A percentile compares a stretch with the other conserved stretches of the same genome.
These are phyloP conservation scores for Podotricha telesiphe DNA, from an alignment of 2,888 invertebrate genomes.

Conservation along the genomic window DNA sequence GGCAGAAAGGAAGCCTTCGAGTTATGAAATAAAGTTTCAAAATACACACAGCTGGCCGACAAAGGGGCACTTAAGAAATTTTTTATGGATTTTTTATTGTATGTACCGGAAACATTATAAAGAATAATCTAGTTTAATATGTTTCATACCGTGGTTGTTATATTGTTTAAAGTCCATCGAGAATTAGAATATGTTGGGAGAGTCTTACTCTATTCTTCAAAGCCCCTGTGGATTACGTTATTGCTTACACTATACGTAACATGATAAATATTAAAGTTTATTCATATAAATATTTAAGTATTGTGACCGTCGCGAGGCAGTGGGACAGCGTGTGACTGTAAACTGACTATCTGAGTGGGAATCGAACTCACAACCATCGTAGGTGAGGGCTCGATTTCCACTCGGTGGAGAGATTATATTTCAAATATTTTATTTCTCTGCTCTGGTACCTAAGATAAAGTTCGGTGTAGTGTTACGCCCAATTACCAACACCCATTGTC, in stretches of 20 bases:
- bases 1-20: conserved; percentile 32
- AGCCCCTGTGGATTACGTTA: not conserved
- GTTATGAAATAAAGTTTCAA: conserved; percentile 43
- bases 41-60: conserved; percentile 30
- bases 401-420: no score
- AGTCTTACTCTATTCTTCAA: not conserved
- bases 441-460: no score
- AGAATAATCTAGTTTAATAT: conserved; percentile 18
- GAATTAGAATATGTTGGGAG: conserved; percentile 9
- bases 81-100: conserved; percentile 15
- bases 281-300: no score
- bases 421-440: no score
- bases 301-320: no score
- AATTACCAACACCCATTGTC: no score
- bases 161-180: conserved; percentile 16
- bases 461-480: no score
- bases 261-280: no score
- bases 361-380: no score
- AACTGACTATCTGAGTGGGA: no score
- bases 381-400: no score
- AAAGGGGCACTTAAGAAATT: not conserved
- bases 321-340: no score
- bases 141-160: conserved; percentile 4
- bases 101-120: conserved; percentile 11
- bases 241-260: not conserved